Evolutionary conservation across 2,797 vertebrate genomes (phyloP), one percentile per base, ranked within the genome.

Genomic region (Labroides dimidiatus): DNA sequence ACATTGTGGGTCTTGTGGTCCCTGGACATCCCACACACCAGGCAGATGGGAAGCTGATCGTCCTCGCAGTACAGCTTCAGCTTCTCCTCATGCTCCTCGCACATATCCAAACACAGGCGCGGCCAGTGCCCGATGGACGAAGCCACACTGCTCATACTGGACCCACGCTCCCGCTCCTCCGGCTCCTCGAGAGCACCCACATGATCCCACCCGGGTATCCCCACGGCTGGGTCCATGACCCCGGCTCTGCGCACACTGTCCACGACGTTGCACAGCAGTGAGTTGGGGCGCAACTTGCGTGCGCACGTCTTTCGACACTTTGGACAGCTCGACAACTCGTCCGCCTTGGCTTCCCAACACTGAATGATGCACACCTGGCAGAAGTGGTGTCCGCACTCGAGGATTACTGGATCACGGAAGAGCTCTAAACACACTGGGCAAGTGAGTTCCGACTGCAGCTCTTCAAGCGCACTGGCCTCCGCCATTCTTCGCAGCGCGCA

Each of bases 351-450:
- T 4, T 91, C 91, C 93, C 93, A 94, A 78, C 91, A 93, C 55
- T 89, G 90, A 45, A 89, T 54, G 72, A 94, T 94, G 85, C 93
- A 94, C 49, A 61, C 75, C 53, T 89, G 87, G 72, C 93, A 94
- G 41, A 93, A 94, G 79, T 94, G 93, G 66, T 94, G 93, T 1
- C 93, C 93, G 79, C 93, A 94, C 20, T 93, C 91, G 36, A 94
- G 89, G 62, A 93, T 93, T 27, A 94, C 93, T 0, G 93, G 93
- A 1, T 93, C 91, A 0, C 33, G 78, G 85, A 94, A 93, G 16
- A 94, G 78, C 61, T 93, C 93, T 76, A 93, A 16, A 67, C 93
- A 94, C 71, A 94, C 92, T 20, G 92, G 90, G 21, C 93, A 94
- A 43, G 91, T 94, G 19, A 94, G 87, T 75, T 94, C 93, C 23